Base-by-base conservation (phyloP, 2,113 vertebrate genomes). In the Cephalopholis sonnerati region DNA sequence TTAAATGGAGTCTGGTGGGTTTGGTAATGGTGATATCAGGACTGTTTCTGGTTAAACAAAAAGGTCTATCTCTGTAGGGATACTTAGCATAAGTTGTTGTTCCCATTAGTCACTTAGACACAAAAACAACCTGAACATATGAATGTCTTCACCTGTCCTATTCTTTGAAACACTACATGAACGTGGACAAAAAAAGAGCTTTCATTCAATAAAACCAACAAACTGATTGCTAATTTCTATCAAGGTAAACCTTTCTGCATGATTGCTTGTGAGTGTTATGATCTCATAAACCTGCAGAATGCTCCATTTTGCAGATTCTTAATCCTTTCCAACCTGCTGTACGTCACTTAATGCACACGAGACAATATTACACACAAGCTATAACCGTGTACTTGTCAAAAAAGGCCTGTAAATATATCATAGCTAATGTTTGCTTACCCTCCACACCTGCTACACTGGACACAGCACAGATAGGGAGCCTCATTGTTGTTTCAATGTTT, bases 281-380 rank as follows among this genome's bases (percentile, higher is more conserved):
- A 57, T 54, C 17, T 62, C 50, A 54, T 65, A 64, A 41, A 67
- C 54, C 53, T 73, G 50, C 46, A 61, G 55, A 46, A 27, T 63
- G 27, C 54, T 46, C 24, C 58, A 24, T 63, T 68, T 29, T 58
- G 50, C 16, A 70, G 48, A 54, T 66, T 55, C 12, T 24, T 17
- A 44, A 65, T 73, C 18, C 6, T 22, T 59, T 46, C 7, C 25
- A 41, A n/a, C 41, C 57, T 61, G 41, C 18, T 50, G 20, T 15
- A 1, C 48, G 18, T 57, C 53, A 18, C 63, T 62, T 54, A 32
- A 22, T 22, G 17, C 22, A 74, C 0, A 1, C 3, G 20, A 29
- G 29, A 68, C 20, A 36, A 44, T 4, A 32, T 32, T 2, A 55
- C 24, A 65, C 67, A 44, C 73, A 62, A 66, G 18, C 25, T 48